Evolutionary conservation across 2,888 invertebrate genomes (phyloP), one percentile per base, ranked within the genome.

Genomic region (Belgica antarctica): DNA sequence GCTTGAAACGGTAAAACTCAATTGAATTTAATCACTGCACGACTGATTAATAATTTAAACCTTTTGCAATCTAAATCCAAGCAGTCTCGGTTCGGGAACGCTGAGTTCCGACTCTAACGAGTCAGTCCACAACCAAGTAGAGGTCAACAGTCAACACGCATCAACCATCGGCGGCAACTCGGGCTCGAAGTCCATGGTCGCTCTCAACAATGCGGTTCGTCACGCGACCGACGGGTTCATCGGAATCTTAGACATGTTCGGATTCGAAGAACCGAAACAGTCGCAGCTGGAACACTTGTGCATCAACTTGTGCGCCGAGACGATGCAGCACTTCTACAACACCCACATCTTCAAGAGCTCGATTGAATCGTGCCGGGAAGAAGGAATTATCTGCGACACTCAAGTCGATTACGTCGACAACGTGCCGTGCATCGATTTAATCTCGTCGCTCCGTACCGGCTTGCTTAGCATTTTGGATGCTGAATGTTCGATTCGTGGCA

Each of bases 301-400:
- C 81, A 94, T 94, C 75, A 96, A 96, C 82, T 82, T 96, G 72
- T 95, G 95, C 81, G 94, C 96, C 0, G 96, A 96, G 82, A 95
- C 95, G 31, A 94, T 96, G 93, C 96, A 96, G 79, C 96, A 96
- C 80, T 96, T 95, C 80, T 96, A 96, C 83, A 96, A 95, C 81
- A 96, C 95, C 69, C 95, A 96, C 81, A 94, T 96, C 75, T 96
- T 96, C 82, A 95, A 95, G 80, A 92, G 93, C 22, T 90, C 92
- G 74, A 90, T 93, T 73, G 95, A 96, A 81, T 93, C 95, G 69
- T 94, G 95, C 76, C 85, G 93, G 72, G 96, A 96, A 79, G 95
- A 96, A 82, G 94, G 94, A 65, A 94, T 96, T 74, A 85, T 88
- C 69, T 90, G 90, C 78, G 93, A 94, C 76, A 88, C 93, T 25